Evolutionary conservation across 2,888 invertebrate species (phyloP).

Genomic region (Andrena flavipes): DNA sequence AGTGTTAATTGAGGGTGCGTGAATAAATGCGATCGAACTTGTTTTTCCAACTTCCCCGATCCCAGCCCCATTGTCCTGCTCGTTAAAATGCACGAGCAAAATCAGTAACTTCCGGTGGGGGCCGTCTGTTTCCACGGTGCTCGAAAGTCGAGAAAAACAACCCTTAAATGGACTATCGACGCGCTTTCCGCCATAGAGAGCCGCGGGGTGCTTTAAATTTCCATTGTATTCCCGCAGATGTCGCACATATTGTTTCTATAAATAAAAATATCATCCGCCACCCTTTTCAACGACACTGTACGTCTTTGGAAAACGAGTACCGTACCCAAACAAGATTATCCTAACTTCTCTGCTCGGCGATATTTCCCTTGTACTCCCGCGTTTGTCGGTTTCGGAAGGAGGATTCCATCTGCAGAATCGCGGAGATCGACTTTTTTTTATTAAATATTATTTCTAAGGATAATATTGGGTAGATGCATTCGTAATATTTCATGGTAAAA

Average conservation of each 20-base stretch:
- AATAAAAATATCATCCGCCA: background rate
- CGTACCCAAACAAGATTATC: background rate
- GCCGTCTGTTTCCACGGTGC: background rate
- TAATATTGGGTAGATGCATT: too few relatives aligned
- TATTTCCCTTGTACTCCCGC: background rate
- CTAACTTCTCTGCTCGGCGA: background rate
- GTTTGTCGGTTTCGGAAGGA: background rate
- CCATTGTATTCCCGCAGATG: background rate
- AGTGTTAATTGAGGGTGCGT: background rate
- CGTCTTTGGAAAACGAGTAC: background rate
- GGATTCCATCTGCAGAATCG: too few relatives aligned
- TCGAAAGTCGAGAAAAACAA: constrained; percentile 3
- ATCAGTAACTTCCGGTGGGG: constrained; percentile 2
- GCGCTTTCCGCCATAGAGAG: too few relatives aligned
- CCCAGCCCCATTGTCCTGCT: background rate
- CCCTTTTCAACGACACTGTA: background rate
- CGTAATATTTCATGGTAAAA: too few relatives aligned
- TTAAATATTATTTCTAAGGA: too few relatives aligned
- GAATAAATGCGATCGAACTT: background rate
- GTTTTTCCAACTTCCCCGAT: background rate
- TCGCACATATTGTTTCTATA: constrained; percentile 13
- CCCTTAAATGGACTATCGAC: background rate
- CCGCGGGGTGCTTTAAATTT: constrained; percentile 4
- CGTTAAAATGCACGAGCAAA: constrained; percentile 11
- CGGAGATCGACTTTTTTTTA: too few relatives aligned